These are phyloP conservation scores for Drosophila ananassae DNA, from an alignment of 1,140 invertebrate species.

Conservation along the genomic window DNA sequence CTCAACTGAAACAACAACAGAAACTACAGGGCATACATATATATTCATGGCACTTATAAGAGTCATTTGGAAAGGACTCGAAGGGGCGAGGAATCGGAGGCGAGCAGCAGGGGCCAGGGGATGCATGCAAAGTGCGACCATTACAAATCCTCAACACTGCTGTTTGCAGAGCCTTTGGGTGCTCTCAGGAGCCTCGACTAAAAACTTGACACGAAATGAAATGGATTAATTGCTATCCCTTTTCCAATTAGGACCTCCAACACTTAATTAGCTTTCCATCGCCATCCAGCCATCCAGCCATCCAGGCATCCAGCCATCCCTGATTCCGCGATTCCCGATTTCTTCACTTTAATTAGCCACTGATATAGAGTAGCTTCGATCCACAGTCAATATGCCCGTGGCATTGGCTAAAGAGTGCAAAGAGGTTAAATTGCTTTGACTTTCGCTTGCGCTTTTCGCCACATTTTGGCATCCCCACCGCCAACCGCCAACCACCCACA, in stretches of 20 bases:
- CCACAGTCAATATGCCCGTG: conserved; percentile 25
- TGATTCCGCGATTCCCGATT: too few species aligned
- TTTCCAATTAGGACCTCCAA: too few species aligned
- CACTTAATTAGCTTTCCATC: background rate
- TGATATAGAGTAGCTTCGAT: background rate
- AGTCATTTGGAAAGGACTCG: conserved; percentile 67
- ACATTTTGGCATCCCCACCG: conserved; percentile 50
- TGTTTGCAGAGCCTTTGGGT: conserved; percentile 1
- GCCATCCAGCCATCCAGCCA: too few species aligned
- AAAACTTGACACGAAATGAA: too few species aligned
- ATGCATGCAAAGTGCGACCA: conserved; percentile 65
- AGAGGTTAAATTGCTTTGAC: conserved; percentile 74
- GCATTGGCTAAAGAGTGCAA: conserved; percentile 29
- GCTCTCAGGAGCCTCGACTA: background rate
- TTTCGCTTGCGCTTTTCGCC: conserved; percentile 73
- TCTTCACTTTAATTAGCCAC: background rate
- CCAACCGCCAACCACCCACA: background rate
- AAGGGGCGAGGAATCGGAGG: background rate
- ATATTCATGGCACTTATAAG: conserved; percentile 81
- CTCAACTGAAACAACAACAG: conserved; percentile 32
- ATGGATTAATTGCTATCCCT: background rate
- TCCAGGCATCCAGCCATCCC: too few species aligned
- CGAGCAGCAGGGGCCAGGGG: background rate
- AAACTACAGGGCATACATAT: conserved; percentile 32
- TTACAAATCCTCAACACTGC: conserved; percentile 57